Percentiles rank a stretch among this genome's conserved stretches.
Evolutionary conservation across 2,888 invertebrate genomes (phyloP).

Genomic region (Macrosoma leucophasiata): DNA sequence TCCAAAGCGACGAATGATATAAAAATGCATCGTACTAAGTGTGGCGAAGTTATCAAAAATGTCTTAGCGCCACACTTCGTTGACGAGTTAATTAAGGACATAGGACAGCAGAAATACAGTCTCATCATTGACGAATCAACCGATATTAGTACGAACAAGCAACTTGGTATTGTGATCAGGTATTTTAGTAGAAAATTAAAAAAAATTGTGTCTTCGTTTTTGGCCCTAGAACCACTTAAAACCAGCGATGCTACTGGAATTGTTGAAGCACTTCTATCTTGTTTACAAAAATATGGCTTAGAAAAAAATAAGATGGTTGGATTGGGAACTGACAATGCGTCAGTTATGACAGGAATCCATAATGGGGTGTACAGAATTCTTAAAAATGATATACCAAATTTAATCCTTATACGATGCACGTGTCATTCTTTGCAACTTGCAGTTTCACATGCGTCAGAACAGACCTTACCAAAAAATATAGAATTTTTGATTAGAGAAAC

Average conservation of each 20-base stretch:
- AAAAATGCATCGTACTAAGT: conserved; percentile 20
- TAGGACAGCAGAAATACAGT: conserved; percentile 18
- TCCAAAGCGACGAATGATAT: too few relatives aligned
- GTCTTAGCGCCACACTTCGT: conserved; percentile 19
- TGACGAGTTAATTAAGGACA: conserved; percentile 12
- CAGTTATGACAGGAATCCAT: conserved; percentile 33
- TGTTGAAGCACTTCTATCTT: conserved; percentile 18
- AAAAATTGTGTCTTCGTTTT: conserved; percentile 20
- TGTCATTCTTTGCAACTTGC: conserved; percentile 34
- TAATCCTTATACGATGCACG: conserved; percentile 28
- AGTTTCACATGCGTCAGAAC: conserved; percentile 29
- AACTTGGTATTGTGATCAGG: conserved; percentile 17
- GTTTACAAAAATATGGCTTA: conserved; percentile 17
- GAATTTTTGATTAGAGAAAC: conserved; percentile 18
- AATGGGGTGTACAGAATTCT: conserved; percentile 30
- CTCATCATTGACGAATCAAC: conserved; percentile 24
- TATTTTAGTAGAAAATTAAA: conserved; percentile 17
- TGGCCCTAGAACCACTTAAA: conserved; percentile 22
- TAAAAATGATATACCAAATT: conserved; percentile 26
- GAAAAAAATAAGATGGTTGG: conserved; percentile 27
- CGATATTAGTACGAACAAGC: conserved; percentile 17
- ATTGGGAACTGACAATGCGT: conserved; percentile 36
- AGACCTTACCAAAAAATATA: conserved; percentile 30
- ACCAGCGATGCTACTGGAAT: conserved; percentile 24
- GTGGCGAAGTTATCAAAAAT: conserved; percentile 20